Conservation (phyloP, 2,797 vertebrate genomes). For the Pseudotriccus pelzelni region DNA sequence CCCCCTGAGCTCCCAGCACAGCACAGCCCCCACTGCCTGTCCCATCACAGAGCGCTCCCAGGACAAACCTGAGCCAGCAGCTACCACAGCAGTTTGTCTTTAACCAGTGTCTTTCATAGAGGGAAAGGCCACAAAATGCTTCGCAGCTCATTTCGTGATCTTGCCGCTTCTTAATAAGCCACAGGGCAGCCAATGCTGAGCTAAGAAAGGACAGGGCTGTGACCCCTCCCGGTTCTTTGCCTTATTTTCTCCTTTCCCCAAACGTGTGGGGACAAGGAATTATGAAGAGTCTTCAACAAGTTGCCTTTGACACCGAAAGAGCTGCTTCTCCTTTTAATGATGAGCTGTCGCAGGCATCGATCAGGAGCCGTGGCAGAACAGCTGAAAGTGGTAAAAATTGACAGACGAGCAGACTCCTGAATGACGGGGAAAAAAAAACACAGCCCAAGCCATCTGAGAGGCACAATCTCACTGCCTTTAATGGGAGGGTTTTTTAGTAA, state of each 20-base stretch:
- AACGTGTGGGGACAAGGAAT: neutral
- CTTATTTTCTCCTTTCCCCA: neutral
- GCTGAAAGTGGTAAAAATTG: neutral
- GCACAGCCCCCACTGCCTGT: neutral
- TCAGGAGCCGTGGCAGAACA: slow-evolving; percentile 12
- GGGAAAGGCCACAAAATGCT: neutral
- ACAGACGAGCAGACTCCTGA: neutral
- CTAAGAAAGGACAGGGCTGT: neutral
- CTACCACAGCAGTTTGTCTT: slow-evolving; percentile 15
- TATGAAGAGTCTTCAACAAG: neutral
- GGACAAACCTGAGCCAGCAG: neutral
- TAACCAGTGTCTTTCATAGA: neutral
- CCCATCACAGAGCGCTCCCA: neutral
- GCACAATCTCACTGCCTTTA: neutral
- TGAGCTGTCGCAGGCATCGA: neutral
- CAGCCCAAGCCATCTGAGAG: neutral
- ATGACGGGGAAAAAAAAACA: neutral
- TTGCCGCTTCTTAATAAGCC: neutral
- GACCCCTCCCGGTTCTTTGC: neutral
- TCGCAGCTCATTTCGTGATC: neutral
- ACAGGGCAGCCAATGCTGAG: neutral
- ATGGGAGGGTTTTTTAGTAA: neutral
- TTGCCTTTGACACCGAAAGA: neutral
- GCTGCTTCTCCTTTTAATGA: neutral
- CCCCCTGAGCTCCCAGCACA: too few relatives aligned